Evolutionary conservation across 2,797 vertebrate species (phyloP), one percentile per base, ranked within the genome.

Genomic region (Phoeniculus purpureus): DNA sequence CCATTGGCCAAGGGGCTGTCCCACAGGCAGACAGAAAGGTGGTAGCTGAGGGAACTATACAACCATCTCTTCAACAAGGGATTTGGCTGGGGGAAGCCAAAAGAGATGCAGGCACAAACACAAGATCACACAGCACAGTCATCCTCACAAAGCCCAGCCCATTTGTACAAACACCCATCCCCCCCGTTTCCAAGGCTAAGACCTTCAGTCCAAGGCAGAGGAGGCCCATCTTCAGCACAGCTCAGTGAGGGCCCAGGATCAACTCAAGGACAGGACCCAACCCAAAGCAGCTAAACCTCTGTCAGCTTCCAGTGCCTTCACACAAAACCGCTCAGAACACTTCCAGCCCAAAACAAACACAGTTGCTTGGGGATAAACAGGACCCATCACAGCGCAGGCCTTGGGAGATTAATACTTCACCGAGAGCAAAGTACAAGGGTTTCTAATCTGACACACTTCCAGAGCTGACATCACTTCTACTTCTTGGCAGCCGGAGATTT

Each of bases 401-500:
- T 93, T 94, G 94, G 89, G 87, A 90, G 92, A 93, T 91, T 92
- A 93, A 90, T 93, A 92, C 94, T 96, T 94, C 94, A 89, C 91
- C 89, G 93, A 72, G 86, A 93, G 93, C 92, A 94, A 93, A 94
- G 90, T 89, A 92, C 94, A 93, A 93, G 86, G 90, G 94, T 94
- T 92, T 91, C 81, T 71, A 78, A 83, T 87, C 92, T 94, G 92
- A 96, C 94, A 94, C 87, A 78, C 72, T 96, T 95, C 95, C 96
- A 96, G 88, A 85, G 81, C 91, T 96, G 95, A 96, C 94, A 94
- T 96, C 96, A 94, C 85, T 94, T 65, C 87, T 77, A 71, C 67
- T 22, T 93, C 90, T 95, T 96, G 95, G 95, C 95, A 95, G 91
- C 21, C 26, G 0, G 75, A 60, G 88, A 50, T 89, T 85, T 92